Base-by-base conservation (phyloP, 1,140 invertebrate species). In the Formica selysi region DNA sequence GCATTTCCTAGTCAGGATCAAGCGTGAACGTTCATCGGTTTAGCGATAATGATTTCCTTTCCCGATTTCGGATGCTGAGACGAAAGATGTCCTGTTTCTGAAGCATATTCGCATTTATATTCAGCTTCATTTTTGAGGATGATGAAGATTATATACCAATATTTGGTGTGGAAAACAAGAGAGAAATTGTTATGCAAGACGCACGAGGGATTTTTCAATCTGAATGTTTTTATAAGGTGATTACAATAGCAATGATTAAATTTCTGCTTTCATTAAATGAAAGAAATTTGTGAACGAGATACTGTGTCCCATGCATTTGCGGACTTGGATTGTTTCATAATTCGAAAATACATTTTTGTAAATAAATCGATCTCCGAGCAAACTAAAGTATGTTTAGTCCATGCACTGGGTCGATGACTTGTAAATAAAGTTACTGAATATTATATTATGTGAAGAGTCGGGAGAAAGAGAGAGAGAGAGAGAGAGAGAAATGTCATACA, bases 371-470 rank as follows among this genome's bases (percentile, higher is more conserved):
- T 80, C 80, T 70, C 68, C 73, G 59, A 84, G 85, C 67, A 86
- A 80, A 84, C 78, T 87, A 85, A 91, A 87, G 57, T 90, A 91
- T 89, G 86, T 92, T 83, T 88, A 83, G 86, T 80, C 85, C 81
- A 74, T 86, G 67, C 76, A 89, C 67, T 71, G 86, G 70, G 61
- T 74, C 70, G 81, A 89, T 92, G 68, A 89, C 87, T 90, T 93
- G 92, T 93, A 93, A 93, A 93, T 92, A 93, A 92, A 93, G 85
- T 91, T 92, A 92, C 86, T 88, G 86, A 92, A 87, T 86, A 90
- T 89, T 90, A 91, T 89, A 88, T 91, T 84, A 90, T 89, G 85
- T 91, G 83, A 91, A 86, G 86, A 86, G 86, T 86, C 61, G 78
- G 89, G 1, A 29, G 26, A 29, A 1, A 29, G 26, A 29, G 26